These are phyloP conservation scores for Ochotona princeps DNA, from an alignment of 2,113 vertebrate genomes.

Conservation along the genomic window DNA sequence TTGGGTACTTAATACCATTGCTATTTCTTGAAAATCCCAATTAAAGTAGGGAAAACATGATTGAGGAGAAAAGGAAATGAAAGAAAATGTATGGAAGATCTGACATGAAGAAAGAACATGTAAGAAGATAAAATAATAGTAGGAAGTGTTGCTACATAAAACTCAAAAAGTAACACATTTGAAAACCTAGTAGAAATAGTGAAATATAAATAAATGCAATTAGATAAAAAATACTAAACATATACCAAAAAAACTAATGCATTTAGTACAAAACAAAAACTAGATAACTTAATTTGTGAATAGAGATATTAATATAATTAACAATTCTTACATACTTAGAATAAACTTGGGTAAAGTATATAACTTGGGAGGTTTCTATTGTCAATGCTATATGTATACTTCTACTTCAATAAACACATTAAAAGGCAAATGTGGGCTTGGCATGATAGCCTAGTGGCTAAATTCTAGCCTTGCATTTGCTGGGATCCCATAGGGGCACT, in stretches of 20 bases:
- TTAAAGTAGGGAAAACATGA: constrained; percentile 1
- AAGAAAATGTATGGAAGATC: not conserved
- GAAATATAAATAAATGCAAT: not conserved
- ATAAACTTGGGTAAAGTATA: not conserved
- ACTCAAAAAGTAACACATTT: not conserved
- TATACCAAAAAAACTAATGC: not conserved
- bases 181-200: not conserved
- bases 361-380: not conserved
- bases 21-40: not conserved
- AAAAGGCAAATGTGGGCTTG: not conserved
- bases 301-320: not conserved
- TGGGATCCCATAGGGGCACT: too few species aligned
- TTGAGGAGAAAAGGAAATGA: not conserved
- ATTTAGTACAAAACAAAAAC: not conserved
- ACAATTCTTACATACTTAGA: not conserved
- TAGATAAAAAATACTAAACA: not conserved
- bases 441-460: too few species aligned
- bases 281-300: not conserved
- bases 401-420: constrained; percentile 10
- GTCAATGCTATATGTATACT: constrained; percentile 4
- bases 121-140: not conserved
- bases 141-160: not conserved
- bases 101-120: not conserved
- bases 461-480: too few species aligned
- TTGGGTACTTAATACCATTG: not conserved